Evolutionary conservation across 2,113 vertebrate genomes (phyloP).

Genomic region (Rhadina sibilatrix): DNA sequence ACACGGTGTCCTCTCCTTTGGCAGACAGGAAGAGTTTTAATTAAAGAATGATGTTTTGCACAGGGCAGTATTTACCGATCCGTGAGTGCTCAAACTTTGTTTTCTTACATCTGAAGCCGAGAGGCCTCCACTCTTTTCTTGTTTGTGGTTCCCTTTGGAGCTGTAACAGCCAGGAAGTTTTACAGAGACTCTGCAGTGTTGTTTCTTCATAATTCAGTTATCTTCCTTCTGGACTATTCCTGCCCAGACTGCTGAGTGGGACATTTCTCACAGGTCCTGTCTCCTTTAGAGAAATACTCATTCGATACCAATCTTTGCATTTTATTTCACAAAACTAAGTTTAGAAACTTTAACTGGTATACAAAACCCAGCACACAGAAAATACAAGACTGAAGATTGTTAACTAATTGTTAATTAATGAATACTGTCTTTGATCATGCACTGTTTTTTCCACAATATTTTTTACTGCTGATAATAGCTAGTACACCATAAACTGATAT

Average conservation of each 20-base stretch:
- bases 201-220: background rate
- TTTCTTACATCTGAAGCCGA: background rate
- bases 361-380: background rate
- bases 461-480: background rate
- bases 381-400: background rate
- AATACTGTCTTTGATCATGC: background rate
- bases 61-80: background rate
- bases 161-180: background rate
- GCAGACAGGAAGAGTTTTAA: background rate
- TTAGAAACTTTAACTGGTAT: background rate
- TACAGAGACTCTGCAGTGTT: background rate
- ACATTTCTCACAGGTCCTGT: background rate
- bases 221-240: background rate
- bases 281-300: background rate
- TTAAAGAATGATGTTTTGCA: background rate
- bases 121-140: background rate
- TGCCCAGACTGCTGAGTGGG: background rate
- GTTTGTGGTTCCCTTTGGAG: background rate
- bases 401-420: background rate
- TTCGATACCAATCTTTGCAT: background rate
- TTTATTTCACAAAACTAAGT: background rate
- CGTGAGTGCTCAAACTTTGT: background rate
- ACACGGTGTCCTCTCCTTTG: background rate
- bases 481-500: background rate
- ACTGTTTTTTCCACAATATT: background rate